A percentile compares a stretch with the other conserved stretches of the same genome.
Conservation (phyloP, 2,113 vertebrate genomes). For the Manacus vitellinus region DNA sequence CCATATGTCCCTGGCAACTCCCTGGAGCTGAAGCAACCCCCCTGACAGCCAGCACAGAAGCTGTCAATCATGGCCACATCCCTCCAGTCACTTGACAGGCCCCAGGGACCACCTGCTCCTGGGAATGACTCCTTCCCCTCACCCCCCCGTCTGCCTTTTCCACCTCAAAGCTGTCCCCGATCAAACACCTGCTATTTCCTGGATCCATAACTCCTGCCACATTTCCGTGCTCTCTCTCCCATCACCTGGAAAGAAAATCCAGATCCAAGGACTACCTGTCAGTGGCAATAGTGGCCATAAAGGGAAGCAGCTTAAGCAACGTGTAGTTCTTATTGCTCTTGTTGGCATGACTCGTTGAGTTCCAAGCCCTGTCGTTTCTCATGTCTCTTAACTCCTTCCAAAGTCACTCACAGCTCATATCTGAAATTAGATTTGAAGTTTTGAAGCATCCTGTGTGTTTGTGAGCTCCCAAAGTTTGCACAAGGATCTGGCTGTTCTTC, state of each 20-base stretch:
- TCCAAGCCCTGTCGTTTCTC: neutral
- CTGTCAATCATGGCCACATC: slow-evolving; percentile 63
- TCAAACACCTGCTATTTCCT: slow-evolving; percentile 29
- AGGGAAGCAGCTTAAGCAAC: neutral
- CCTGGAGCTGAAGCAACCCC: slow-evolving; percentile 59
- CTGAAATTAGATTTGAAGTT: neutral
- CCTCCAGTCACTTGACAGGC: slow-evolving; percentile 58
- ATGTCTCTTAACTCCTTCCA: neutral
- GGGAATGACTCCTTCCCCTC: slow-evolving; percentile 22
- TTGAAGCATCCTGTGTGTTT: neutral
- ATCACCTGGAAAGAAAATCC: neutral
- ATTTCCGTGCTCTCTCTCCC: neutral
- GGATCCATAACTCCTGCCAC: neutral
- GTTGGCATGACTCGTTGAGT: neutral
- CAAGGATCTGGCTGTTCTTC: neutral
- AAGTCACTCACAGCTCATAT: neutral
- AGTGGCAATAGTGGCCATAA: neutral
- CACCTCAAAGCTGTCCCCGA: slow-evolving; percentile 26
- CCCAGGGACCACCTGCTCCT: slow-evolving; percentile 53
- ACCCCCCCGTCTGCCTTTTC: neutral
- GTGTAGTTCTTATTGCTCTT: neutral
- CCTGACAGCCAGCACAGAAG: slow-evolving; percentile 67
- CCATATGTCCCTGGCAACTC: slow-evolving; percentile 66
- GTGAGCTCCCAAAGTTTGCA: neutral
- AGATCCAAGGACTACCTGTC: neutral